Percentiles rank a stretch among this genome's conserved stretches.
phyloP scores from a whole-genome alignment of 2,888 invertebrate genomes.

The Microctonus brassicae region DNA sequence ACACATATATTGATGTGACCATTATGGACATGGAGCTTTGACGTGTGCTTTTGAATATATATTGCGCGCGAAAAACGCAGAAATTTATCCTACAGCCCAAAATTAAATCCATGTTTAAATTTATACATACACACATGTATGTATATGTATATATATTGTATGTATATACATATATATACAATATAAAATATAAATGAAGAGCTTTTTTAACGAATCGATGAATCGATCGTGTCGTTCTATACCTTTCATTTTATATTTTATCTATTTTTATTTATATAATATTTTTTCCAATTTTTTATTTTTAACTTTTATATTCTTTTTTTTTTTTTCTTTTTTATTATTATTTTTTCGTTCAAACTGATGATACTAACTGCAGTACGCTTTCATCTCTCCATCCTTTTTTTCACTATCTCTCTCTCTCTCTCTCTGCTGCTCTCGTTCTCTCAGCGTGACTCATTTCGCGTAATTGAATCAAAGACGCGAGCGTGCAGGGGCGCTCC shows the following conservation, averaged over 20 bases:
- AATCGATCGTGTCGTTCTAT: not conserved
- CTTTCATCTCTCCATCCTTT: not conserved
- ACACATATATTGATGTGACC: not conserved
- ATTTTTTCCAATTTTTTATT: not conserved
- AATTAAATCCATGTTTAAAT: too few species aligned
- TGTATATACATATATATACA: not conserved
- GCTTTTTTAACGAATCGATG: not conserved
- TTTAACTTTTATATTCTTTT: too few species aligned
- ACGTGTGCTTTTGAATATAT: not conserved
- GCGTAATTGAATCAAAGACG: slow-evolving; percentile 65
- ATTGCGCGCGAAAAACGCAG: not conserved
- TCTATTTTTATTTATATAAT: not conserved
- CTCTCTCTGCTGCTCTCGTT: slow-evolving; percentile 6
- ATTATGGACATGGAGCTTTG: not conserved
- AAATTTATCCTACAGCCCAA: not conserved
- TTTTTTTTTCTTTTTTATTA: too few species aligned
- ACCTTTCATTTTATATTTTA: not conserved
- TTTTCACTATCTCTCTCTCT: not conserved
- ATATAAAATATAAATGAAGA: not conserved
- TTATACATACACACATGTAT: not conserved
- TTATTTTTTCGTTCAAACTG: not conserved
- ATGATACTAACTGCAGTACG: not conserved
- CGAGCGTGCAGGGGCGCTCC: slow-evolving; percentile 58
- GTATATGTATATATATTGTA: too few species aligned
- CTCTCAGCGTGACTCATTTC: slow-evolving; percentile 56